Base-by-base conservation (phyloP, 2,113 vertebrate species). In the Misgurnus mizolepis region DNA sequence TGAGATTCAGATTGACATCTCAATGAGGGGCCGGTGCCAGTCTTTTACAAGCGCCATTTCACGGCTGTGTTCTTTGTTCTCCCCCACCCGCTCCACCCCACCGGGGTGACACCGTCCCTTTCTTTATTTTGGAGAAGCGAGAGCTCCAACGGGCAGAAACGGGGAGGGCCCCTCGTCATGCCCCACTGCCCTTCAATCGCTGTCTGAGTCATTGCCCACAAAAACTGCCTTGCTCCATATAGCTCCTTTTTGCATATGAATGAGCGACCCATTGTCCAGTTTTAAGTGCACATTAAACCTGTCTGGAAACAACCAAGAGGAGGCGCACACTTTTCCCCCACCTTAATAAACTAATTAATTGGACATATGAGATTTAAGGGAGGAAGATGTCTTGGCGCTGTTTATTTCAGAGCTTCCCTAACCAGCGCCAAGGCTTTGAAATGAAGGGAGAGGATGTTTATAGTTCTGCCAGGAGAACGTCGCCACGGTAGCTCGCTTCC, bases 241-340 rank as follows among this genome's bases (percentile, higher is more conserved):
- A 90, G 88, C 89, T 86, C 84, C 55, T 76, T 83, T 93, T 92
- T 90, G 89, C 91, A 92, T 93, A 88, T 90, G 90, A 92, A 93
- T 90, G 75, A 85, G 80, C 5, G 9, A 53, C 58, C 73, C 76
- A 89, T 93, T 92, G 91, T 92, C 73, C 22, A 0, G 10, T 47
- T 64, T 79, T 87, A 91, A 90, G 91, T 89, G 89, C 91, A 93
- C 89, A 91, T 92, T 92, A 92, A 91, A 92, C 91, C 92, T 92
- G 91, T 91, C 90, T 91, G 90, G 85, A 85, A 81, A 84, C 85
- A 92, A 83, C 89, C 74, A 17, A 73, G 74, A 79, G 76, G 65
- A 80, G 80, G 69, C 61, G 67, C 76, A 87, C 78, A 71, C 62
- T 64, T 79, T 76, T 85, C 78, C 79, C 78, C 82, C 79, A 83